Evolutionary conservation across 2,113 vertebrate genomes (phyloP), one percentile per base, ranked within the genome.

Genomic region (Pungitius pungitius): DNA sequence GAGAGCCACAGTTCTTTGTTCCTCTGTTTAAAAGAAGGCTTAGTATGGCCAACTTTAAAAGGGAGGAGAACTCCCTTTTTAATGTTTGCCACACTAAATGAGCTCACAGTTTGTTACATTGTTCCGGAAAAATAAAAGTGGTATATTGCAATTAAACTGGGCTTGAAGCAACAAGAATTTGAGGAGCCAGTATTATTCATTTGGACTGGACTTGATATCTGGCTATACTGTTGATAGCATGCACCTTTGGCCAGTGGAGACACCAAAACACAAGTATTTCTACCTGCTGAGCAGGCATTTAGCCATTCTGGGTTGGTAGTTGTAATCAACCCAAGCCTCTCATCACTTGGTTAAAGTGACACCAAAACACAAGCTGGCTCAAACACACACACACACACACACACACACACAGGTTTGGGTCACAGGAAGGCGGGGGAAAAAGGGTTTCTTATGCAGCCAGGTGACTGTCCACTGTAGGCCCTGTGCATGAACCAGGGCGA

Each of bases 381-480:
- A 82, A 73, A 77, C 71, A 71, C 59, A 77, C 80, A 40, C 37
- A 71, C 59, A 77, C 80, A 40, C 37, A 71, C 59, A 77, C 80
- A 40, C 37, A 71, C 59, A 77, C 33, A 35, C 33, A 71, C 59
- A 75, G 64, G 77, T 85, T 63, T 40, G 56, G 49, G 59, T 73
- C 71, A 64, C 26, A 24, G 57, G 39, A 72, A 79, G 11, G 39
- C 10, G 17, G 39, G 39, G 17, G n/a, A 69, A 90, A 87, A 86
- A 86, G 72, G 67, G 77, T 76, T 85, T 78, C 70, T 78, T 84
- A 85, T 89, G 55, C 62, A 27, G 67, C 66, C 54, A 68, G 82
- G 72, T 89, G 87, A 85, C 42, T 82, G 30, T 85, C 78, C 81
- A 79, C 83, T 91, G 84, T 90, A 87, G 80, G 59, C 33, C 47